Evolutionary conservation across 2,113 vertebrate genomes (phyloP).

Genomic region (Romanogobio albipinnatus): DNA sequence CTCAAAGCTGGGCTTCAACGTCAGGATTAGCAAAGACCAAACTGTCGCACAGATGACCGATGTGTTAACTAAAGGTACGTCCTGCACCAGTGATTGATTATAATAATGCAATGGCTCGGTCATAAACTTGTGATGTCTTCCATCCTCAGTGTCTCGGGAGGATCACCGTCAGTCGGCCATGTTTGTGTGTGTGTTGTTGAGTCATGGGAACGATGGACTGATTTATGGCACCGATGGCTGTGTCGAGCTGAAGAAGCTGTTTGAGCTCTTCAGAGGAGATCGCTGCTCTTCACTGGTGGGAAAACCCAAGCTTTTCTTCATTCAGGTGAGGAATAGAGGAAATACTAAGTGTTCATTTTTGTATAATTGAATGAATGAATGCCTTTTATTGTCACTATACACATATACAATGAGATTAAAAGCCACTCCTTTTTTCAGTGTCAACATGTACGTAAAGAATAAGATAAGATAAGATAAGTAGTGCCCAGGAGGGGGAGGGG

Average conservation of each 20-base stretch:
- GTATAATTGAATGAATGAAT: too few species aligned
- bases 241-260: constrained; percentile 76
- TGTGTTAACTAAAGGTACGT: constrained; percentile 44
- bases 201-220: constrained; percentile 88
- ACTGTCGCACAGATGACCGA: constrained; percentile 38
- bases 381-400: too few species aligned
- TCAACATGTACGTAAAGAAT: too few species aligned
- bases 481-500: too few species aligned
- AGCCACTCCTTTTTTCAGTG: too few species aligned
- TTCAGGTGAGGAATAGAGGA: constrained; percentile 81
- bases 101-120: neutral
- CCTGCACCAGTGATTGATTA: neutral
- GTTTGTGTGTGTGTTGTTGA: constrained; percentile 88
- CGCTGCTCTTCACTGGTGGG: constrained; percentile 82
- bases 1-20: constrained; percentile 46
- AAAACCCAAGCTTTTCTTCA: constrained; percentile 95
- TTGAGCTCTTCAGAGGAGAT: constrained; percentile 81
- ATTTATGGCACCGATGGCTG: constrained; percentile 85
- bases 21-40: constrained; percentile 20
- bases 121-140: constrained; percentile 27
- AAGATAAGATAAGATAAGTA: too few species aligned
- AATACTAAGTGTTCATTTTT: too few species aligned
- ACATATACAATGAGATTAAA: too few species aligned
- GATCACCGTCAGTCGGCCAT: constrained; percentile 87
- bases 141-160: constrained; percentile 76